These are phyloP conservation scores for Leucoraja erinaceus DNA, from an alignment of 2,113 vertebrate genomes.

Conservation along the genomic window DNA sequence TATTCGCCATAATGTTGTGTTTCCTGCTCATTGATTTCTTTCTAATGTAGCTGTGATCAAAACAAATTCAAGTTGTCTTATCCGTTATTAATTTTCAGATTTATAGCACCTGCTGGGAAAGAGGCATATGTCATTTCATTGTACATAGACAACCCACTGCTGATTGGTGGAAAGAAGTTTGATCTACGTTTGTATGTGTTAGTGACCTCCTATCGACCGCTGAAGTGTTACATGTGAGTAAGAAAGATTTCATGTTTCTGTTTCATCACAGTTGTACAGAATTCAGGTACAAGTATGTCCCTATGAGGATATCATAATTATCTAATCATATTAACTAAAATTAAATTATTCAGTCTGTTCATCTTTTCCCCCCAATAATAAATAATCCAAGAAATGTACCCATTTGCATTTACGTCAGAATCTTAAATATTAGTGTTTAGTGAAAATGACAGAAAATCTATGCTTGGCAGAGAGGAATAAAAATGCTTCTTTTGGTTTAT, in stretches of 20 bases:
- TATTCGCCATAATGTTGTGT: neutral
- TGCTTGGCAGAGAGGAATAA: neutral
- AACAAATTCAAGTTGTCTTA: neutral
- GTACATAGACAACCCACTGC: constrained; percentile 39
- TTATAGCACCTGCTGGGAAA: constrained; percentile 38
- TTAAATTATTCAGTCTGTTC: neutral
- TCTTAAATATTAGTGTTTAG: neutral
- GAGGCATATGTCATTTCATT: constrained; percentile 40
- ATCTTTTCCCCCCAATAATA: neutral
- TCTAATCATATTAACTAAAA: neutral
- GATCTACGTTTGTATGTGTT: constrained; percentile 39
- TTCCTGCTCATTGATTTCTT: neutral
- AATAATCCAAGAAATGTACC: neutral
- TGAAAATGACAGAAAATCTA: neutral
- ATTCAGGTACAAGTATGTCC: neutral
- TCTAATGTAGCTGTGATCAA: neutral
- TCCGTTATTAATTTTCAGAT: neutral
- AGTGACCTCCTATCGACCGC: constrained; percentile 39
- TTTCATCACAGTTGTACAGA: neutral
- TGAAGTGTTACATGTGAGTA: constrained; percentile 40
- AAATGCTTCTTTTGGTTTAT: neutral
- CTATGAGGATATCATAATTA: neutral
- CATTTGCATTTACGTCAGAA: neutral
- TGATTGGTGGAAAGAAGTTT: constrained; percentile 40
- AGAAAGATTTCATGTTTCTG: neutral